phyloP scores from a whole-genome alignment of 2,113 vertebrate species.

The Microtus oregoni region DNA sequence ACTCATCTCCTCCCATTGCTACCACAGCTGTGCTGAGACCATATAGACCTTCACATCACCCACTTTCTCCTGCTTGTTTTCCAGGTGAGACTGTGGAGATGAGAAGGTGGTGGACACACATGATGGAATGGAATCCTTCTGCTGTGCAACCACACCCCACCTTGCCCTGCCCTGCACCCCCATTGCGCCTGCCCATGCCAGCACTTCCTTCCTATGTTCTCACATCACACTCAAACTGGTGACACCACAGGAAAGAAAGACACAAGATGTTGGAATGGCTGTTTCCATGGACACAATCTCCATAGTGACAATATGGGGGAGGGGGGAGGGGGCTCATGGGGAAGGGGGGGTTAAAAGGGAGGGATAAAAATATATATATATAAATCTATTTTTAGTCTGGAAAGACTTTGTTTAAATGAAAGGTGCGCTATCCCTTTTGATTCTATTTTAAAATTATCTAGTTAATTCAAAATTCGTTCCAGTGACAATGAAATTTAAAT shows the following conservation, averaged over 20 bases:
- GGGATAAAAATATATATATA: slow-evolving; percentile 91
- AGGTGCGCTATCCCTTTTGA: slow-evolving; percentile 92
- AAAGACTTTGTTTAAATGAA: slow-evolving; percentile 92
- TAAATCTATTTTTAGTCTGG: slow-evolving; percentile 92
- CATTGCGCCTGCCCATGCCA: slow-evolving; percentile 77
- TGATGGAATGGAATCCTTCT: slow-evolving; percentile 85
- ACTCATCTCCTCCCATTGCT: not conserved
- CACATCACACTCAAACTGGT: slow-evolving; percentile 87
- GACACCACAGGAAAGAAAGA: slow-evolving; percentile 87
- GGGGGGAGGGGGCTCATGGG: slow-evolving; percentile 84
- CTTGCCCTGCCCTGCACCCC: slow-evolving; percentile 71
- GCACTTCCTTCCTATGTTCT: slow-evolving; percentile 88
- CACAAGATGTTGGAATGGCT: slow-evolving; percentile 89
- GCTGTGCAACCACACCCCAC: slow-evolving; percentile 85
- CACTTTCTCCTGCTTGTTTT: slow-evolving; percentile 75
- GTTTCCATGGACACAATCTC: slow-evolving; percentile 91
- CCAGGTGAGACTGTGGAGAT: slow-evolving; percentile 91
- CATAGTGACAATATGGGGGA: slow-evolving; percentile 90
- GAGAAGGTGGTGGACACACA: slow-evolving; percentile 84
- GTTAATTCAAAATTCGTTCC: slow-evolving; percentile 82
- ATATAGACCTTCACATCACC: rapidly evolving
- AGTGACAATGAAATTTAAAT: slow-evolving; percentile 81
- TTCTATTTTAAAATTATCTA: slow-evolving; percentile 84
- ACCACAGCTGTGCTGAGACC: rapidly evolving
- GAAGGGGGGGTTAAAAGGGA: slow-evolving; percentile 86